Base-by-base conservation (phyloP, 2,113 vertebrate genomes). In the Corythaixoides concolor region DNA sequence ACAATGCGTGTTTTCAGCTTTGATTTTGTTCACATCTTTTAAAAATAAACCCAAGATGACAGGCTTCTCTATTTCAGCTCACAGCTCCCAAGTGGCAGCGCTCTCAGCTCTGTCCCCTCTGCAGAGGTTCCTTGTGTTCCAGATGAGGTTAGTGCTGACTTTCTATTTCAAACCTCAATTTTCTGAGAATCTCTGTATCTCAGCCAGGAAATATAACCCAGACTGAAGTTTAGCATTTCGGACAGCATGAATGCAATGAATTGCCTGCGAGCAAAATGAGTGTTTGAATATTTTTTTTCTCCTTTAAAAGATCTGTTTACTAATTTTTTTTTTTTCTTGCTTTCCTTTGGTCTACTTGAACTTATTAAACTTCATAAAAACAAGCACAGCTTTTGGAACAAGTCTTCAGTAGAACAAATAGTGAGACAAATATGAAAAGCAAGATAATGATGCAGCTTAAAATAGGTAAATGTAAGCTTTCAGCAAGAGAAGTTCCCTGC, bases 181-280 rank as follows among this genome's bases (percentile, higher is more conserved):
- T 97, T 93, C 87, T 80, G 85, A 32, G 74, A 94, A 85, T 91
- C 74, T 76, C 74, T 87, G 62, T 53, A 64, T 82, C 74, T 81
- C 58, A 92, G 84, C 69, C 89, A 87, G 69, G 55, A 97, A 92
- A 85, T 73, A 17, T 27, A 96, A 68, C 45, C 62, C 73, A 58
- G 41, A 59, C 43, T 80, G 43, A 89, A 87, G 47, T 81, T 79
- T 63, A 69, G 41, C n/a, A 28, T 96, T 91, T 89, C 16, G 17
- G 27, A 69, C 53, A 77, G 88, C 28, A 59, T 35, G 89, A 90
- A 59, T 73, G 19, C 32, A 89, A 30, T 66, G 16, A 87, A 78
- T 58, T 0, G 5, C 62, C 70, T 75, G 66, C 49, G 73, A 95
- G 55, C 24, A 93, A 82, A 85, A 76, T 8, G 10, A 76, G 5